Percentiles rank a stretch among this genome's conserved stretches.
Evolutionary conservation across 2,888 invertebrate genomes (phyloP).

Genomic region (Boloria selene): DNA sequence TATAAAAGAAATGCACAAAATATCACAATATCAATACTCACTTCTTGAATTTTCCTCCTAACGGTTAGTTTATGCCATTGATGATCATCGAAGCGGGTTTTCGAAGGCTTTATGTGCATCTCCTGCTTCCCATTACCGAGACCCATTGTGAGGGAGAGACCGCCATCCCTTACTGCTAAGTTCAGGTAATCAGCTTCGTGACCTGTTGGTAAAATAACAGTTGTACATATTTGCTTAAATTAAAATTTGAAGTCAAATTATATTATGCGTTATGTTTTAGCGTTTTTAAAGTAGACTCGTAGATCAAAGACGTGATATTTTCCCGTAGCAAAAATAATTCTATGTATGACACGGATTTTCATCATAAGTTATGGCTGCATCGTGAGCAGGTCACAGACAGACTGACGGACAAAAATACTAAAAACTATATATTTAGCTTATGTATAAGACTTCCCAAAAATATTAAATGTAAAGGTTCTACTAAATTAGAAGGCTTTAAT

Average conservation of each 20-base stretch:
- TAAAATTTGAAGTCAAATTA: no score
- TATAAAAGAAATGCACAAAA: neutral
- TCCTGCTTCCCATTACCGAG: conserved; percentile 94
- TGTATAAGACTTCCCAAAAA: no score
- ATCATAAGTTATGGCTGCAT: no score
- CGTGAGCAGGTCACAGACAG: no score
- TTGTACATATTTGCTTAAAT: neutral
- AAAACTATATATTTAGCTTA: no score
- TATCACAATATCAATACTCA: conserved; percentile 53
- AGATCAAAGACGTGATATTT: no score
- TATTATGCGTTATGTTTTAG: no score
- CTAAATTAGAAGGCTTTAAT: no score
- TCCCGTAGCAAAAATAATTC: no score
- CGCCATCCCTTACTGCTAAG: conserved; percentile 93
- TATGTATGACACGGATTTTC: no score
- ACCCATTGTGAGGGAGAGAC: conserved; percentile 93
- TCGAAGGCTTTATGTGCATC: conserved; percentile 93
- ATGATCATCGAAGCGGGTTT: conserved; percentile 96
- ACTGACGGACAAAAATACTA: no score
- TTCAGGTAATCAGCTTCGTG: conserved; percentile 95
- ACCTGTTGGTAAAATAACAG: conserved; percentile 78
- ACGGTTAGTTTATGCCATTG: conserved; percentile 97
- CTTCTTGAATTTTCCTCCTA: conserved; percentile 95
- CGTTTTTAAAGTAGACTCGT: neutral
- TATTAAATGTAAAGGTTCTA: no score